Conservation (phyloP, 2,888 invertebrate genomes). For the Euzetes globulus region DNA sequence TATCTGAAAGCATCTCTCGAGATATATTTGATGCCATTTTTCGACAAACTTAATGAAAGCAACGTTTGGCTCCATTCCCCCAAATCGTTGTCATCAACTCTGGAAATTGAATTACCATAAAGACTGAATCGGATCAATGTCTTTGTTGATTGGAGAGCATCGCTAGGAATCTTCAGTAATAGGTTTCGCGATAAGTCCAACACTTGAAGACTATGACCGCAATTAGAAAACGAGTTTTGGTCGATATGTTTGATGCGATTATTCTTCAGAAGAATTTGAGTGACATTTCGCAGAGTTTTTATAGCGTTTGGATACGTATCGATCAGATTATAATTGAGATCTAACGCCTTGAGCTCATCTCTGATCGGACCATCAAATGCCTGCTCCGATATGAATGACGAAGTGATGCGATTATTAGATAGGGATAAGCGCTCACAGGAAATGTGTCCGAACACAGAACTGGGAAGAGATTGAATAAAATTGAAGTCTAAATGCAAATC, state of each 20-base stretch:
- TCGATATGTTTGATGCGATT: slow-evolving; percentile 65
- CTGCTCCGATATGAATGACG: slow-evolving; percentile 57
- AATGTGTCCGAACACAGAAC: slow-evolving; percentile 61
- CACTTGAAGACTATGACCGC: slow-evolving; percentile 37
- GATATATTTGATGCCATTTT: slow-evolving; percentile 76
- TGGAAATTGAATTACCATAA: slow-evolving; percentile 41
- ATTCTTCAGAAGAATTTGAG: slow-evolving; percentile 63
- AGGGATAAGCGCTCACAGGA: slow-evolving; percentile 66
- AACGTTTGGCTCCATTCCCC: slow-evolving; percentile 68
- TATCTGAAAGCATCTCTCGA: slow-evolving; percentile 71
- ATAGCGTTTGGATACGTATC: slow-evolving; percentile 59
- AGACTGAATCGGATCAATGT: slow-evolving; percentile 40
- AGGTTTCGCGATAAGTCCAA: slow-evolving; percentile 41
- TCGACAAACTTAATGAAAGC: slow-evolving; percentile 79
- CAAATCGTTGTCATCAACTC: slow-evolving; percentile 57
- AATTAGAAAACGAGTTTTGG: slow-evolving; percentile 58
- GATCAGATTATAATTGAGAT: slow-evolving; percentile 56
- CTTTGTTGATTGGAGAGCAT: slow-evolving; percentile 37
- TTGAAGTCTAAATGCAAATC: slow-evolving; percentile 76
- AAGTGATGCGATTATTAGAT: slow-evolving; percentile 41
- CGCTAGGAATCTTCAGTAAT: slow-evolving; percentile 38
- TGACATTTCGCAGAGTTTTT: slow-evolving; percentile 49
- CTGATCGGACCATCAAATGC: slow-evolving; percentile 64
- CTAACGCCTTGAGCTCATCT: slow-evolving; percentile 39
- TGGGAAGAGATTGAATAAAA: slow-evolving; percentile 60